These are phyloP conservation scores for Geothlypis trichas DNA, from an alignment of 2,113 vertebrate species.

Conservation along the genomic window DNA sequence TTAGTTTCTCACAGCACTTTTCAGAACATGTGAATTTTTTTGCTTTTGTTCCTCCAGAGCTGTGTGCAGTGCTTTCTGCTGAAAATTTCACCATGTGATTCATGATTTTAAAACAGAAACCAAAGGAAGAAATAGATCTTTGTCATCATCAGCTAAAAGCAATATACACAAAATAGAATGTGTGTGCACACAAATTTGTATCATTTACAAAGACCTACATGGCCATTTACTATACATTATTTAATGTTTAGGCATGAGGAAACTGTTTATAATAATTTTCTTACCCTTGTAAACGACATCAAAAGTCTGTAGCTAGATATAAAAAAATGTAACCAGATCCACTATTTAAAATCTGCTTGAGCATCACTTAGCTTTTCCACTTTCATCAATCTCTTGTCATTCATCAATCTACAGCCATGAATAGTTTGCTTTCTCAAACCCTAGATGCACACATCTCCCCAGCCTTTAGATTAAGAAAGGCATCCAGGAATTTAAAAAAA, in stretches of 20 bases:
- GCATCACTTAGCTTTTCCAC: neutral
- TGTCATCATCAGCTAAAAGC: neutral
- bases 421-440: neutral
- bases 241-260: neutral
- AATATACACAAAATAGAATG: neutral
- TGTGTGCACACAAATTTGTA: neutral
- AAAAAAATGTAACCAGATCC: neutral
- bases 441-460: too few species aligned
- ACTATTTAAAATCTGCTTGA: neutral
- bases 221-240: neutral
- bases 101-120: neutral
- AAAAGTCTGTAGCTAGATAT: neutral
- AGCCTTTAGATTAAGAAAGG: neutral
- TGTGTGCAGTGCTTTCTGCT: neutral
- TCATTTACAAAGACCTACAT: neutral
- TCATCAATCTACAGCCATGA: neutral
- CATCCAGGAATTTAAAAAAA: neutral
- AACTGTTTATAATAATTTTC: neutral
- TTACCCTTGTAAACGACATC: neutral
- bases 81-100: neutral
- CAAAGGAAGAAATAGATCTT: neutral
- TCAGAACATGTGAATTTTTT: neutral
- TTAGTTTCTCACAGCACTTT: neutral
- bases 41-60: neutral
- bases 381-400: neutral